A percentile compares a stretch with the other conserved stretches of the same genome.
Conservation (phyloP, 2,888 invertebrate species). For the Monochamus alternatus region DNA sequence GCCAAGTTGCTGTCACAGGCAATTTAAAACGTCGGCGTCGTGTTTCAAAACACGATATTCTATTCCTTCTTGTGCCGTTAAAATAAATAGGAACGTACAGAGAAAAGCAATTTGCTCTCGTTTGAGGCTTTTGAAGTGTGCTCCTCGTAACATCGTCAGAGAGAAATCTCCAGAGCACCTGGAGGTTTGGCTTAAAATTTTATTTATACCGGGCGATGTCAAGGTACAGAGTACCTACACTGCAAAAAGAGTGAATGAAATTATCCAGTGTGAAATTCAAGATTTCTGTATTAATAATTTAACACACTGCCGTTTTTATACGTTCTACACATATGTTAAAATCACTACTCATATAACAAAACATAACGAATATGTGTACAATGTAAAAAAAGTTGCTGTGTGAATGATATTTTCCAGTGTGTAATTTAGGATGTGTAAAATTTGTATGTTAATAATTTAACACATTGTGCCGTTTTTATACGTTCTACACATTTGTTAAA, state of each 20-base stretch:
- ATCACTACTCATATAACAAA: too few relatives aligned
- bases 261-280: too few relatives aligned
- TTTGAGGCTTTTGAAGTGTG: conserved; percentile 18
- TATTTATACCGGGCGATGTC: neutral
- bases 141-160: conserved; percentile 23
- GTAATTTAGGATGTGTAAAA: too few relatives aligned
- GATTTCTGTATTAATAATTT: too few relatives aligned
- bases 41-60: conserved; percentile 3
- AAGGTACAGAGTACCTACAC: neutral
- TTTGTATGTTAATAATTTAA: too few relatives aligned
- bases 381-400: too few relatives aligned
- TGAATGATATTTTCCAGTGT: too few relatives aligned
- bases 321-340: too few relatives aligned
- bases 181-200: conserved; percentile 17
- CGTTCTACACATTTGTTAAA: too few relatives aligned
- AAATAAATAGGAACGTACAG: conserved; percentile 16
- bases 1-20: neutral
- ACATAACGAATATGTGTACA: too few relatives aligned
- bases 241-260: neutral
- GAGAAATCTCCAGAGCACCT: neutral
- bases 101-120: conserved; percentile 16
- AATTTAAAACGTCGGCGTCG: neutral
- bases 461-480: too few relatives aligned
- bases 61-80: conserved; percentile 5
- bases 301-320: too few relatives aligned